A percentile compares a stretch with the other conserved stretches of the same genome.
These are phyloP conservation scores for Drosophila punjabiensis DNA, from an alignment of 1,140 invertebrate species.

Conservation along the genomic window DNA sequence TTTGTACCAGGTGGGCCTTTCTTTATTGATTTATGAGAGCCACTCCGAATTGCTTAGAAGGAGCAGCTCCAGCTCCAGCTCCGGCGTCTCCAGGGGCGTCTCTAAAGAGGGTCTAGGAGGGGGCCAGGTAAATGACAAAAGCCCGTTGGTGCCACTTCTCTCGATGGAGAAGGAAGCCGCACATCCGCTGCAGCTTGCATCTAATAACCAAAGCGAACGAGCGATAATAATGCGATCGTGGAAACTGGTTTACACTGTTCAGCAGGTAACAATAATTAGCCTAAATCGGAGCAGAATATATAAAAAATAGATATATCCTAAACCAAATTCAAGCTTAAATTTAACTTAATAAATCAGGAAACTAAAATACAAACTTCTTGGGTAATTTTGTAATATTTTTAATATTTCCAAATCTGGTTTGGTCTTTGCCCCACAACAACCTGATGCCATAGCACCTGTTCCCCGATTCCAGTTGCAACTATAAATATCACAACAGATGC, in stretches of 20 bases:
- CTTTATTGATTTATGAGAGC: slow-evolving; percentile 76
- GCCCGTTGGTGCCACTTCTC: slow-evolving; percentile 15
- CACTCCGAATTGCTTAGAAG: slow-evolving; percentile 47
- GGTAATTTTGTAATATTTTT: not conserved
- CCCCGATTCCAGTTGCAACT: slow-evolving; percentile 64
- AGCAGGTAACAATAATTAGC: not conserved
- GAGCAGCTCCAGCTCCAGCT: slow-evolving; percentile 1
- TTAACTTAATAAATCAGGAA: not conserved
- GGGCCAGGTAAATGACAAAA: slow-evolving; percentile 70
- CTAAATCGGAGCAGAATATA: too few relatives aligned
- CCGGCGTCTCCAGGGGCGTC: slow-evolving; percentile 7
- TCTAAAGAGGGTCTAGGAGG: slow-evolving; percentile 3
- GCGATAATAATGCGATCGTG: slow-evolving; percentile 67
- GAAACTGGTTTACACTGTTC: slow-evolving; percentile 58
- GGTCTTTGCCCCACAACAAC: not conserved
- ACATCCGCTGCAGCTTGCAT: slow-evolving; percentile 82
- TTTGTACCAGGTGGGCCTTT: slow-evolving; percentile 76
- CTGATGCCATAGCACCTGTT: slow-evolving; percentile 73
- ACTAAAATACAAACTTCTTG: too few relatives aligned
- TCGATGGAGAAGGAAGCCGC: slow-evolving; percentile 63
- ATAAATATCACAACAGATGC: slow-evolving; percentile 81
- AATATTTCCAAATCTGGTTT: slow-evolving; percentile 6
- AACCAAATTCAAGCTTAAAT: not conserved
- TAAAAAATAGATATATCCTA: not conserved
- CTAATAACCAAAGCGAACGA: slow-evolving; percentile 66